Base-by-base conservation (phyloP, 2,888 invertebrate genomes). In the Drosophila nr. fundita region DNA sequence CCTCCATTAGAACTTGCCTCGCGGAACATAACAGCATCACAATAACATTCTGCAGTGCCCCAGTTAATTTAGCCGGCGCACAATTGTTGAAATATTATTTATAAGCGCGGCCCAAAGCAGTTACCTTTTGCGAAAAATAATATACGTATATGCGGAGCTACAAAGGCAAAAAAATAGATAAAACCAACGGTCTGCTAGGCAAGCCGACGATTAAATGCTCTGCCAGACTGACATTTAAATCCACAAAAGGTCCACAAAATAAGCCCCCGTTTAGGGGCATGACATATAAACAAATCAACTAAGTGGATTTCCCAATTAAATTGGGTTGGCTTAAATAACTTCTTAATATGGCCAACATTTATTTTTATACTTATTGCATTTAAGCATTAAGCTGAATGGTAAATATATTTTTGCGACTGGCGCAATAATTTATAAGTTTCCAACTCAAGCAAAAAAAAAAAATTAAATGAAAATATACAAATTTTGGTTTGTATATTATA, bases 51-150 rank as follows among this genome's bases (percentile, higher is more conserved):
- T 50, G 59, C 55, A 52, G 21, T 11, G 64, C 32, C 55, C 54
- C 64, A 68, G 62, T 63, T 76, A 55, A 76, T 72, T 79, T 72
- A 55, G 72, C 40, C 52, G 42, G n/a, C 73, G 69, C 87, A 87
- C 89, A 90, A 89, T 89, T 89, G 84, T 87, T 87, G 67, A 82
- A 83, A 83, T 90, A 90, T 87, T 90, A 90, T 90, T 87, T 90
- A 83, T 89, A 83, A 89, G 84, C 67, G 7, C 74, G 50, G 30
- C 48, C 69, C 55, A n/a, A 40, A 24, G 54, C 72, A 34, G 45
- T n/a, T 58, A 54, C 58, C 49, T 80, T 60, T 40, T 18, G 27
- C 18, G 13, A 18, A 57, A 11, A 45, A 24, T 30, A 36, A 42
- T 11, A 18, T 27, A 24, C 24, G 24, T 24, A 42, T 24, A 4